phyloP scores from a whole-genome alignment of 1,140 invertebrate species.

The Pristionchus pacificus region DNA sequence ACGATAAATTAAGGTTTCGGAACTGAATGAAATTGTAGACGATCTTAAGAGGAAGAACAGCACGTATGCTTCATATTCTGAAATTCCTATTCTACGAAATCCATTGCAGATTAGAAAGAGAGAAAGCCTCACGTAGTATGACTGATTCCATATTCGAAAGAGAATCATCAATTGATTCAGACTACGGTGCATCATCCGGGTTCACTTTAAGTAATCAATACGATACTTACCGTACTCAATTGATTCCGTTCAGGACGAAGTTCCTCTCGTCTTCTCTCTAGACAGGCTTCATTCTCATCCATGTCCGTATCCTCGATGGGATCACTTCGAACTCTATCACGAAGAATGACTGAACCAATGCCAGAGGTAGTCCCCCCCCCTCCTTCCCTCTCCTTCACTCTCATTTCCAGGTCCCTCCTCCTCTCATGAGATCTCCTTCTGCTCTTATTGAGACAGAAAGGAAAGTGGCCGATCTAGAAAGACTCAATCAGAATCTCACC shows the following conservation, averaged over 20 bases:
- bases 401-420: background rate
- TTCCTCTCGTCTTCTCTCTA: background rate
- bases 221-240: background rate
- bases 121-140: conserved; percentile 38
- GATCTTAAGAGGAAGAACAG: conserved; percentile 40
- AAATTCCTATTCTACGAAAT: no score
- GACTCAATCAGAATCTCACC: conserved; percentile 36
- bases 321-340: background rate
- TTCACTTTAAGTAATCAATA: background rate
- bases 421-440: background rate
- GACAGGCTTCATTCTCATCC: background rate
- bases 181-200: conserved; percentile 17
- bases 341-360: background rate
- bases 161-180: conserved; percentile 31
- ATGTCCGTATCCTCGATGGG: background rate
- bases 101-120: conserved; percentile 42
- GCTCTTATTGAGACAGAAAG: conserved; percentile 20
- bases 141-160: conserved; percentile 36
- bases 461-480: conserved; percentile 28
- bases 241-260: background rate
- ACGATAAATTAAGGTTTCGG: conserved; percentile 9
- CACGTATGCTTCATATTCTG: no score
- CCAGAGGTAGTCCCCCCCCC: background rate
- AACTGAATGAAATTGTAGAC: conserved; percentile 31
- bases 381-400: background rate